Conservation (phyloP, 2,113 vertebrate genomes). For the Erythrocercus mccallii region DNA sequence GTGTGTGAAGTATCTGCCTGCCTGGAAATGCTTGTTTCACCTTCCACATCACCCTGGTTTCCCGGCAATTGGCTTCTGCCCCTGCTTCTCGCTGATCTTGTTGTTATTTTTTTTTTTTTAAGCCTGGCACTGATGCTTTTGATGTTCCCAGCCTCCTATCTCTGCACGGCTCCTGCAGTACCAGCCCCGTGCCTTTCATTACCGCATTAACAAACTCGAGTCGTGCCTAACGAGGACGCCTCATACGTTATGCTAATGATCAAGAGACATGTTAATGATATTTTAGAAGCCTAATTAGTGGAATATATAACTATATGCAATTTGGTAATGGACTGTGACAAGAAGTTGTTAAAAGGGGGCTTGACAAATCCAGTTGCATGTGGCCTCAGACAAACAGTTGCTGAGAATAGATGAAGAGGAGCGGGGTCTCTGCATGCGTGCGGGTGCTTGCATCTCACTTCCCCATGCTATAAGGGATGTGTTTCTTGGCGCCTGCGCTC, state of each 20-base stretch:
- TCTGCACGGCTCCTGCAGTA: slow-evolving; percentile 34
- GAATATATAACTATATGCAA: slow-evolving; percentile 95
- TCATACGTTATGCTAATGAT: slow-evolving; percentile 99
- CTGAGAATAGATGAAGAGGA: slow-evolving; percentile 63
- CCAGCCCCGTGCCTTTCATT: slow-evolving; percentile 79
- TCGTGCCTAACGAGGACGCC: slow-evolving; percentile 89
- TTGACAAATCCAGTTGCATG: slow-evolving; percentile 80
- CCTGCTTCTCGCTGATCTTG: background rate
- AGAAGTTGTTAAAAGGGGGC: slow-evolving; percentile 85
- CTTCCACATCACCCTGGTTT: background rate
- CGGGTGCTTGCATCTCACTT: background rate
- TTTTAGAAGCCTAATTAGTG: slow-evolving; percentile 99
- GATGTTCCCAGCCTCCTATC: slow-evolving; percentile 48
- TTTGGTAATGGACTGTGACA: slow-evolving; percentile 98
- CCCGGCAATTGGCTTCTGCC: background rate
- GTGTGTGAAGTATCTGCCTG: background rate
- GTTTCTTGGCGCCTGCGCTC: background rate
- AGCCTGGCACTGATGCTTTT: slow-evolving; percentile 25
- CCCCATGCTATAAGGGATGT: background rate
- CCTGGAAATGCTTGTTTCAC: background rate
- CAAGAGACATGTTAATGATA: slow-evolving; percentile 99
- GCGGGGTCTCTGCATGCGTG: background rate
- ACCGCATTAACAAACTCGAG: slow-evolving; percentile 87
- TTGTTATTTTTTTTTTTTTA: background rate
- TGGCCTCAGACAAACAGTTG: slow-evolving; percentile 77